Percentiles rank a stretch among this genome's conserved stretches.
Conservation (phyloP, 2,888 invertebrate species). For the Nasonovia ribisnigri region DNA sequence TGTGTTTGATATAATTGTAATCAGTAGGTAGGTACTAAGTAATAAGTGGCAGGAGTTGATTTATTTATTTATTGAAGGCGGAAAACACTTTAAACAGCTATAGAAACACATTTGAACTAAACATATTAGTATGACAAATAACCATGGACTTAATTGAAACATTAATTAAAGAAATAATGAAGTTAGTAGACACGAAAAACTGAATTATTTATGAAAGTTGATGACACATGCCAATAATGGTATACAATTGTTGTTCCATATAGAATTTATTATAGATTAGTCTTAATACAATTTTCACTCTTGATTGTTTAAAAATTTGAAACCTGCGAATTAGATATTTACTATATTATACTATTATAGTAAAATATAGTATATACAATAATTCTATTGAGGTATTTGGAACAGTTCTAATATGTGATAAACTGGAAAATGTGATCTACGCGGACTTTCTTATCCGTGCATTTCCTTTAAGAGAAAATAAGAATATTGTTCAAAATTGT, state of each 20-base stretch:
- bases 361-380: too few species aligned
- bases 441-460: not conserved
- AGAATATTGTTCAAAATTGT: not conserved
- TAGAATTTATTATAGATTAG: not conserved
- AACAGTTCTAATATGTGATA: not conserved
- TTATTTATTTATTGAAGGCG: not conserved
- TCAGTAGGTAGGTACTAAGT: not conserved
- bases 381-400: too few species aligned
- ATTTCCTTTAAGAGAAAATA: not conserved
- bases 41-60: not conserved
- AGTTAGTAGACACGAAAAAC: not conserved
- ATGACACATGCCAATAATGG: not conserved
- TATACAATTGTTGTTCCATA: not conserved
- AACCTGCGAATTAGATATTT: not conserved
- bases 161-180: not conserved
- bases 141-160: not conserved
- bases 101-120: not conserved
- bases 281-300: not conserved
- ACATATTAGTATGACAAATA: not conserved
- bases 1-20: not conserved
- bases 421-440: not conserved
- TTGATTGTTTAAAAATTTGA: too few species aligned
- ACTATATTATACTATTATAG: not conserved
- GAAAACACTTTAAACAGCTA: not conserved
- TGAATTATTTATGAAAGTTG: not conserved